Evolutionary conservation across 2,113 vertebrate species (phyloP).

Genomic region (Eurypyga helias): DNA sequence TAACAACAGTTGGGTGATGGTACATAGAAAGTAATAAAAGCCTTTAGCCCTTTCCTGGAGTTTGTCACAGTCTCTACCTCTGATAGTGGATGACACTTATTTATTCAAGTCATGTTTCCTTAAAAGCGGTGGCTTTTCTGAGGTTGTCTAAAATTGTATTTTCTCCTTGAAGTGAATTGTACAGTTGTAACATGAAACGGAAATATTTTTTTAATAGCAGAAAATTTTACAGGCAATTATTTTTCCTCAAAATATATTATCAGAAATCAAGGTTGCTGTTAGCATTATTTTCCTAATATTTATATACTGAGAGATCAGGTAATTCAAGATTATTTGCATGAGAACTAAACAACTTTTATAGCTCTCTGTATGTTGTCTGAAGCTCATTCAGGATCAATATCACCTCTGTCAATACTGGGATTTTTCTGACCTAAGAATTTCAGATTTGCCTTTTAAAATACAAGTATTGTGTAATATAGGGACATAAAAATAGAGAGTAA

Average conservation of each 20-base stretch:
- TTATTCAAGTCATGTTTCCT: conserved; percentile 51
- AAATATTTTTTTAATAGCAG: background rate
- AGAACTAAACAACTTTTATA: background rate
- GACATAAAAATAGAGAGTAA: background rate
- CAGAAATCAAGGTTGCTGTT: background rate
- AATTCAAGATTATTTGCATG: background rate
- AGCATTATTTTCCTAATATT: background rate
- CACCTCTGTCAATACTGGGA: background rate
- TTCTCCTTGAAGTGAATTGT: background rate
- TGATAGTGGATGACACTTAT: conserved; percentile 74
- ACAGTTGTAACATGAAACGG: background rate
- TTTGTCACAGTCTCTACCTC: conserved; percentile 51
- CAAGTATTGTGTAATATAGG: background rate
- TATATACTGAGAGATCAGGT: background rate
- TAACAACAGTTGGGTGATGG: conserved; percentile 68
- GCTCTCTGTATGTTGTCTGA: background rate
- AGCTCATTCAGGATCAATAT: background rate
- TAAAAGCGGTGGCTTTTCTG: conserved; percentile 47
- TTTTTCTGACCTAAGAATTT: background rate
- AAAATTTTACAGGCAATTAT: background rate
- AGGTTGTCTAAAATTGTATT: background rate
- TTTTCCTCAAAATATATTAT: background rate
- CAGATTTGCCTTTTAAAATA: background rate
- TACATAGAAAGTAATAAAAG: conserved; percentile 76
- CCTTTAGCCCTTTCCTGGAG: conserved; percentile 69